These are phyloP conservation scores for Pteromalus puparum DNA, from an alignment of 1,140 invertebrate genomes.

Conservation along the genomic window DNA sequence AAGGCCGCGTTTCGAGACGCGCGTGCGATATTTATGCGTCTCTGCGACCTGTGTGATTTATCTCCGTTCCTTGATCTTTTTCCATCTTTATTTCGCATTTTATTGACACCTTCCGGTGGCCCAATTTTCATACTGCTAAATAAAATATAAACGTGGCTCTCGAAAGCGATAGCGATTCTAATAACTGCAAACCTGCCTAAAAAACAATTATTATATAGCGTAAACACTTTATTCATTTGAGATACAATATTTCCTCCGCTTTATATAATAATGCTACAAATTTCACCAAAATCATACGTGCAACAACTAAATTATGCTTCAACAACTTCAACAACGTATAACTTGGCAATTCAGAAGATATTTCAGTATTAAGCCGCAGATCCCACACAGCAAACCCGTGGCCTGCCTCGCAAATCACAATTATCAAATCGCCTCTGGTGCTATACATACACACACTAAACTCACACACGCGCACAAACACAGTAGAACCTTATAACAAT, in stretches of 20 bases:
- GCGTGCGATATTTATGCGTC: background rate
- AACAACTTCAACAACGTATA: too few species aligned
- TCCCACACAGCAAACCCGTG: background rate
- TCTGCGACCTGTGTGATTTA: slow-evolving; percentile 5
- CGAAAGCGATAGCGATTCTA: too few species aligned
- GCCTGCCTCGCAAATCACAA: background rate
- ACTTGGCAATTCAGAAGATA: background rate
- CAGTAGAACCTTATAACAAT: background rate
- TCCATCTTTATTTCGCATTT: slow-evolving; percentile 11
- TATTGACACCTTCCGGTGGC: background rate
- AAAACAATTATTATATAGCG: too few species aligned
- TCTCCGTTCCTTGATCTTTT: slow-evolving; percentile 13
- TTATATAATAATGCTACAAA: too few species aligned
- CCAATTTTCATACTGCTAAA: background rate
- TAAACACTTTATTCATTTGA: too few species aligned
- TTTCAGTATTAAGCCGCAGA: background rate
- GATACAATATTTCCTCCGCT: too few species aligned
- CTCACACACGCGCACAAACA: background rate
- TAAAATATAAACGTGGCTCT: background rate
- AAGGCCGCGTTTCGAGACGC: background rate
- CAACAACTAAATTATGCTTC: too few species aligned
- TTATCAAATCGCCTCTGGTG: background rate
- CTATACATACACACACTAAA: too few species aligned
- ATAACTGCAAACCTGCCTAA: too few species aligned
- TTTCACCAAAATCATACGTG: too few species aligned